Percentiles rank a stretch among this genome's conserved stretches.
phyloP scores from a whole-genome alignment of 2,113 vertebrate genomes.

The Rhabdomys dilectus region DNA sequence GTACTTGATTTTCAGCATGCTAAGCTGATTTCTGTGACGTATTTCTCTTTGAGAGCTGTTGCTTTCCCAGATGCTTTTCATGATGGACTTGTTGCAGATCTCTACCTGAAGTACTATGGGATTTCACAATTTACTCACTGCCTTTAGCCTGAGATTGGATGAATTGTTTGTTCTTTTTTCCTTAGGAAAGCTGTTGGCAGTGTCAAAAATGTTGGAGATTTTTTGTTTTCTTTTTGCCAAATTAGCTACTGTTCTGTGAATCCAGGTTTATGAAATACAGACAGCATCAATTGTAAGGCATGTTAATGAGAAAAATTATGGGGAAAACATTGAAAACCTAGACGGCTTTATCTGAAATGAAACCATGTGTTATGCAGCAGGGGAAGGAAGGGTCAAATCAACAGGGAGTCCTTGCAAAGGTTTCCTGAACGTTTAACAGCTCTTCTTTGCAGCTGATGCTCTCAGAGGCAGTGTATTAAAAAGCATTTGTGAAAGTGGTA shows the following conservation, averaged over 20 bases:
- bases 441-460: neutral
- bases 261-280: neutral
- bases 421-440: conserved; percentile 34
- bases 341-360: neutral
- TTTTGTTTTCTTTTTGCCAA: neutral
- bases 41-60: conserved; percentile 54
- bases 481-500: conserved; percentile 22
- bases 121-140: conserved; percentile 50
- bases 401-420: neutral
- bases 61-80: conserved; percentile 58
- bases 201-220: conserved; percentile 5
- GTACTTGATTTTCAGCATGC: conserved; percentile 65
- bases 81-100: conserved; percentile 36
- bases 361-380: neutral
- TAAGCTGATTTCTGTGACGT: conserved; percentile 66
- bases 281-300: conserved; percentile 39
- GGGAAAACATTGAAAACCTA: neutral
- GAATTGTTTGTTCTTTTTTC: conserved; percentile 26
- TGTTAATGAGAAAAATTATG: conserved; percentile 8
- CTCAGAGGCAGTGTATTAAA: neutral
- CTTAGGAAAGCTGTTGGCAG: conserved; percentile 34
- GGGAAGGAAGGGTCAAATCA: conserved; percentile 22
- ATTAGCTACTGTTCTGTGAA: conserved; percentile 31
- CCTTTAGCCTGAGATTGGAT: conserved; percentile 22
- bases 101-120: conserved; percentile 25